Evolutionary conservation across 2,113 vertebrate species (phyloP), one percentile per base, ranked within the genome.

Genomic region (Charadrius vociferus): DNA sequence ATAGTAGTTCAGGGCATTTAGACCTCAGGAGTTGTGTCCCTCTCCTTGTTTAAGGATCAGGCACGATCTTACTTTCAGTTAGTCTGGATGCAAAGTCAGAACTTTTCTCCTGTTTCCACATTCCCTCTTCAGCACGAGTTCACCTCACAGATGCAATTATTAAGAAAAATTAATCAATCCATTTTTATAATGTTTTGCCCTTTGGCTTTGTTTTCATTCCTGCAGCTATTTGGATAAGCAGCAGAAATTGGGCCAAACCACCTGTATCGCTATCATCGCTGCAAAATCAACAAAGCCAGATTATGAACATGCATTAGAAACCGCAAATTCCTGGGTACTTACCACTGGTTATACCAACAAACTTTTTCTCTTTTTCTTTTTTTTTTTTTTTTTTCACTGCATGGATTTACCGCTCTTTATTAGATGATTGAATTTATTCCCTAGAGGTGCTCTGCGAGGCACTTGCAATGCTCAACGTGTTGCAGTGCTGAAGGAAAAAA

Each of bases 171-270:
- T 72, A 81, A 94, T 79, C 66, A 86, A 92, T 89, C 8, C 21
- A 2, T 36, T 93, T 87, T 77, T 72, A 18, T 19, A 59, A 41
- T 80, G 90, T 96, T 96, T 94, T 93, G n/a, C 92, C 95, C 65
- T 9, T 72, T 85, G 93, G 96, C 87, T 91, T 91, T 93, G 63
- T 96, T 96, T 93, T 90, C 59, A 81, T 80, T 92, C 92, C 85
- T 55, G 47, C 67, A 94, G 90, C 92, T 90, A 9, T 92, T 63
- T 81, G 50, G 93, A 59, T 88, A 94, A 83, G 37, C 47, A 74
- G 75, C 41, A 86, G 61, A 62, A 63, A 34, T 9, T 29, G 52
- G 37, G 90, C 85, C 82, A 92, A 94, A 86, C 85, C 92, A 93
- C 90, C 82, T 90, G 58, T 94, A 85, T 95, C 84, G 94, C 74